Percentiles rank a stretch among this genome's conserved stretches.
phyloP scores from a whole-genome alignment of 1,140 invertebrate genomes.

The Chymomyza costata region DNA sequence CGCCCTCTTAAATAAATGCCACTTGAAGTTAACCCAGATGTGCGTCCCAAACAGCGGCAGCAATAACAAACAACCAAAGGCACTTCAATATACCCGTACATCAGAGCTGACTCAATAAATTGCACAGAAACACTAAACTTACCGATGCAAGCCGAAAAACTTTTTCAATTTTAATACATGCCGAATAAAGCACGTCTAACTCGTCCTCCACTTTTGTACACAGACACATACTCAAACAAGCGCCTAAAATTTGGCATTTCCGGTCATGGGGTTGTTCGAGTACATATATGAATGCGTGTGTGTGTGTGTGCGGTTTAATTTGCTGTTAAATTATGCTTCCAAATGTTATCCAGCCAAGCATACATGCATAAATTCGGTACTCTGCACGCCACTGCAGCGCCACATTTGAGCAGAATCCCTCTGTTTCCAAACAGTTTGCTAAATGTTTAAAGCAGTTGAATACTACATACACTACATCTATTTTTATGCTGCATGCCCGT shows the following conservation, averaged over 20 bases:
- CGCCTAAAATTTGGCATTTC: too few relatives aligned
- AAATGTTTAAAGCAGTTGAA: too few relatives aligned
- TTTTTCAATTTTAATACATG: conserved; percentile 57
- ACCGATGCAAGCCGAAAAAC: conserved; percentile 56
- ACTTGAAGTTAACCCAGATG: conserved; percentile 12
- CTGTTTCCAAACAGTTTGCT: too few relatives aligned
- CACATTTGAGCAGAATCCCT: not conserved
- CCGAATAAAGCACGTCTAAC: conserved; percentile 31
- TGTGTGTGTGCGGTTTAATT: conserved; percentile 56
- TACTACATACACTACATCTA: too few relatives aligned
- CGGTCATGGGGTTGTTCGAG: not conserved
- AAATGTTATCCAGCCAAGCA: conserved; percentile 41
- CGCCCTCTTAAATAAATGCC: conserved; percentile 1
- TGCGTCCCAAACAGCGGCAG: conserved; percentile 1
- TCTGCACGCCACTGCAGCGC: conserved; percentile 8
- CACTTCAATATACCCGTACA: conserved; percentile 43
- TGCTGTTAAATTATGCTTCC: conserved; percentile 66
- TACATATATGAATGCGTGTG: conserved; percentile 18
- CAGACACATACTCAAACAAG: too few relatives aligned
- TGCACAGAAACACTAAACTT: conserved; percentile 45
- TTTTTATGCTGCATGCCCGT: conserved; percentile 7
- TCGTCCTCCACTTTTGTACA: conserved; percentile 7
- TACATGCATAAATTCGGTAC: conserved; percentile 27
- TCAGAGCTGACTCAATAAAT: conserved; percentile 62
- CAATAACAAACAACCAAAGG: not conserved